Evolutionary conservation across 2,113 vertebrate species (phyloP).

Genomic region (Pedionomus torquatus): DNA sequence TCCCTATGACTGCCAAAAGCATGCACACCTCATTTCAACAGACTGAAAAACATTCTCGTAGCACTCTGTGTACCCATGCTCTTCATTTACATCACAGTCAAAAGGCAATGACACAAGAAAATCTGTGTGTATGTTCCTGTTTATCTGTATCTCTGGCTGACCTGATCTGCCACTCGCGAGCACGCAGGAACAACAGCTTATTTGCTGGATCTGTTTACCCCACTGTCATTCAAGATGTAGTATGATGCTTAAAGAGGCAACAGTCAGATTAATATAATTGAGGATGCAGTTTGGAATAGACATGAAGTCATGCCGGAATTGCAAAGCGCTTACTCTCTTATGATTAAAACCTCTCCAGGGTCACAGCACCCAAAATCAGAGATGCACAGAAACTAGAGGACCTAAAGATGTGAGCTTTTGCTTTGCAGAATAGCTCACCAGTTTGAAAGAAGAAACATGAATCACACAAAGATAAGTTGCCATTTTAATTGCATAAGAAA

Average conservation of each 20-base stretch:
- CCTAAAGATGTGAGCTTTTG: not conserved
- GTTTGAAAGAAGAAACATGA: not conserved
- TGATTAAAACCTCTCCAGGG: constrained; percentile 15
- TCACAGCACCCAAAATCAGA: not conserved
- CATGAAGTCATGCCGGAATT: not conserved
- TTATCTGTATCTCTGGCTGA: constrained; percentile 27
- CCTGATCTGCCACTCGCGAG: constrained; percentile 13
- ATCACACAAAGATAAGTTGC: not conserved
- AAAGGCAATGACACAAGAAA: constrained; percentile 5
- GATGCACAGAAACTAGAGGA: not conserved
- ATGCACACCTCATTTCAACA: not conserved
- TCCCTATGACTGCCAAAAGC: not conserved
- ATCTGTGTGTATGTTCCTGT: not conserved
- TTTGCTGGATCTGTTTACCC: constrained; percentile 41
- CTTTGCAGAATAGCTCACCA: not conserved
- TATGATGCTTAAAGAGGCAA: not conserved
- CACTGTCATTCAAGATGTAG: not conserved
- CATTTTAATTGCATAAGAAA: constrained; percentile 30
- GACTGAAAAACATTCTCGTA: not conserved
- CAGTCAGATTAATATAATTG: constrained; percentile 24
- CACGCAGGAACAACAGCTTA: not conserved
- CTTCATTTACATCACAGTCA: not conserved
- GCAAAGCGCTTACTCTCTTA: not conserved
- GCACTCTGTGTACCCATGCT: not conserved
- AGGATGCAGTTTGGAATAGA: not conserved